phyloP scores from a whole-genome alignment of 2,888 invertebrate species.

The Phrixothrix hirtus region DNA sequence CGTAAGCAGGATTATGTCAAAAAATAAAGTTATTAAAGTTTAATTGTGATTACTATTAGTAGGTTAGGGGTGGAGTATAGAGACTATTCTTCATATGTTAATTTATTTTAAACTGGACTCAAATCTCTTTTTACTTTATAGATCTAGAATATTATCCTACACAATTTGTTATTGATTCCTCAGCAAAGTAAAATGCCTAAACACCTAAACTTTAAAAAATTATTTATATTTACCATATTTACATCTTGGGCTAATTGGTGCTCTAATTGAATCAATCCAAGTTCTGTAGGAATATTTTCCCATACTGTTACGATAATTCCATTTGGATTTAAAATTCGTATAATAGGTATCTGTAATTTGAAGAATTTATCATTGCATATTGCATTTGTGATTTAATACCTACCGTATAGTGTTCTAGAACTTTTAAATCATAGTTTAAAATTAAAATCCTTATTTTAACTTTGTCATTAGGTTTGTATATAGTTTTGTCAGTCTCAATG shows the following conservation, averaged over 20 bases:
- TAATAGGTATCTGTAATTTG: slow-evolving; percentile 62
- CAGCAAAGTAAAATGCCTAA: no score
- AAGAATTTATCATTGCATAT: not conserved
- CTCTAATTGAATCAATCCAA: slow-evolving; percentile 64
- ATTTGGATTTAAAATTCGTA: slow-evolving; percentile 69
- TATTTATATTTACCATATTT: slow-evolving; percentile 46
- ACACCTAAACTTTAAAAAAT: no score
- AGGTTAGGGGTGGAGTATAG: no score
- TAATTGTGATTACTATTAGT: no score
- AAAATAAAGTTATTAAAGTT: no score
- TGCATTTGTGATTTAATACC: not conserved
- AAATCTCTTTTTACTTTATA: no score
- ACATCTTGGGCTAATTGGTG: slow-evolving; percentile 48
- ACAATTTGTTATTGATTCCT: no score
- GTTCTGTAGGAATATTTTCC: slow-evolving; percentile 62
- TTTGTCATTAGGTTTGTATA: slow-evolving; percentile 62
- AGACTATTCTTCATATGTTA: no score
- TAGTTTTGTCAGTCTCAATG: slow-evolving; percentile 61
- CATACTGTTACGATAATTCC: slow-evolving; percentile 68
- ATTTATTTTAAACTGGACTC: no score
- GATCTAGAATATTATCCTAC: no score
- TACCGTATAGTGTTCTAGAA: slow-evolving; percentile 47
- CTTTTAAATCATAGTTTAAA: slow-evolving; percentile 58
- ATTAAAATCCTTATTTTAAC: slow-evolving; percentile 60
- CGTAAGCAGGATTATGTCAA: no score